phyloP scores from a whole-genome alignment of 2,113 vertebrate species.

The Lepisosteus osseus region DNA sequence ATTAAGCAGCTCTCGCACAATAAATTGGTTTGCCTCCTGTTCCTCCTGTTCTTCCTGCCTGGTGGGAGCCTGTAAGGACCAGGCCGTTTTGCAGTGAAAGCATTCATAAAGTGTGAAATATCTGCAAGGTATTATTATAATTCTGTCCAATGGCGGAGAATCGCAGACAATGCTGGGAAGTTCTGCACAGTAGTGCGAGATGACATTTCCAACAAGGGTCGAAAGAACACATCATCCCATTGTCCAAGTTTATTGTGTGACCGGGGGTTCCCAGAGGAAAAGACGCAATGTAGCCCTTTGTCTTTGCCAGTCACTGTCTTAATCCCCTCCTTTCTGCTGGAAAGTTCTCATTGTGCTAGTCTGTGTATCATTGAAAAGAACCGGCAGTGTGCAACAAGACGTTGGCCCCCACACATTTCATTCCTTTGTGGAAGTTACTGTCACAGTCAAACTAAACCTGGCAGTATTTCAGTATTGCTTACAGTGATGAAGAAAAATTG shows the following conservation, averaged over 20 bases:
- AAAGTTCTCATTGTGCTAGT: constrained; percentile 18
- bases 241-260: constrained; percentile 41
- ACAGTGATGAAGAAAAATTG: too few relatives aligned
- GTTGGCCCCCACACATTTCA: constrained; percentile 8
- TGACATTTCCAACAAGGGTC: constrained; percentile 45
- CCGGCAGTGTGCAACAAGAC: constrained; percentile 29
- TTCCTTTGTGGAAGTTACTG: constrained; percentile 8
- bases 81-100: constrained; percentile 42
- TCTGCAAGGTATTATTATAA: constrained; percentile 44
- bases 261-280: constrained; percentile 21
- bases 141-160: constrained; percentile 36
- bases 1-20: background rate
- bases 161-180: constrained; percentile 49
- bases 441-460: constrained; percentile 19
- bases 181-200: constrained; percentile 42
- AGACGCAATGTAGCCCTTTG: constrained; percentile 33
- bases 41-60: constrained; percentile 42
- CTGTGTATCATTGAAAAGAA: constrained; percentile 20
- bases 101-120: constrained; percentile 54
- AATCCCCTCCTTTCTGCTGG: constrained; percentile 43
- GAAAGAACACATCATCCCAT: constrained; percentile 51
- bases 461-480: constrained; percentile 1
- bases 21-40: background rate
- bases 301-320: constrained; percentile 47
- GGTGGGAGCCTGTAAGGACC: constrained; percentile 28